A percentile compares a stretch with the other conserved stretches of the same genome.
Evolutionary conservation across 92 coral and sea anemone genomes (phyloP).

Genomic region (Virgularia gustaviana): DNA sequence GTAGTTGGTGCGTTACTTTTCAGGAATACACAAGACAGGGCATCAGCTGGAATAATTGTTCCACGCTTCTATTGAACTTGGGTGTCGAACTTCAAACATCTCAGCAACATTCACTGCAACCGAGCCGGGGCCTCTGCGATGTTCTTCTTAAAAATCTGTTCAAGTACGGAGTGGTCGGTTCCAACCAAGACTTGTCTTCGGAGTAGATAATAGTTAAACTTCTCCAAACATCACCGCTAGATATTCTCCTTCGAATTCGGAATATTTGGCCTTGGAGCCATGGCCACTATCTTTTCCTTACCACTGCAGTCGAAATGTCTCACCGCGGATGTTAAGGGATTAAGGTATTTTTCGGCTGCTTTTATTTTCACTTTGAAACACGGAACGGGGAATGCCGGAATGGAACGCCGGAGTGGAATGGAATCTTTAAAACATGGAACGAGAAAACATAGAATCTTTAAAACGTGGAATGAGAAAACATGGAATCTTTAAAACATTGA

Average conservation of each 20-base stretch:
- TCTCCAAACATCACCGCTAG: background rate
- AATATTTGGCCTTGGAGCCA: constrained; percentile 3
- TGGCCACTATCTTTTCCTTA: background rate
- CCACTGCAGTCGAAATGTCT: background rate
- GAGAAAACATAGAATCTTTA: too few relatives aligned
- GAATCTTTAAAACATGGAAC: too few relatives aligned
- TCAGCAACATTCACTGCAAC: background rate
- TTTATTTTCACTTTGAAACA: too few relatives aligned
- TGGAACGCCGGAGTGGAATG: too few relatives aligned
- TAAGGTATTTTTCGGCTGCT: too few relatives aligned
- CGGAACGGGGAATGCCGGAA: too few relatives aligned
- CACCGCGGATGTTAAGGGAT: background rate
- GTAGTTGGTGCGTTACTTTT: background rate
- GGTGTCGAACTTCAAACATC: background rate
- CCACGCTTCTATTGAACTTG: background rate
- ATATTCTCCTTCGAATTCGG: background rate
- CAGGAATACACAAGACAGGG: background rate
- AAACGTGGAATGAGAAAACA: too few relatives aligned
- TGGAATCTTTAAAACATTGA: too few relatives aligned
- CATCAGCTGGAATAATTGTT: background rate
- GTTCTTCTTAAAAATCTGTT: constrained; percentile 1
- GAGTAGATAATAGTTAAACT: background rate
- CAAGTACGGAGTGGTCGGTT: constrained; percentile 1
- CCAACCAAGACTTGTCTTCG: background rate
- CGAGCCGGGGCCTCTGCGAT: background rate